Conservation (phyloP, 1,140 invertebrate genomes). For the Drosophila lacteicornis region DNA sequence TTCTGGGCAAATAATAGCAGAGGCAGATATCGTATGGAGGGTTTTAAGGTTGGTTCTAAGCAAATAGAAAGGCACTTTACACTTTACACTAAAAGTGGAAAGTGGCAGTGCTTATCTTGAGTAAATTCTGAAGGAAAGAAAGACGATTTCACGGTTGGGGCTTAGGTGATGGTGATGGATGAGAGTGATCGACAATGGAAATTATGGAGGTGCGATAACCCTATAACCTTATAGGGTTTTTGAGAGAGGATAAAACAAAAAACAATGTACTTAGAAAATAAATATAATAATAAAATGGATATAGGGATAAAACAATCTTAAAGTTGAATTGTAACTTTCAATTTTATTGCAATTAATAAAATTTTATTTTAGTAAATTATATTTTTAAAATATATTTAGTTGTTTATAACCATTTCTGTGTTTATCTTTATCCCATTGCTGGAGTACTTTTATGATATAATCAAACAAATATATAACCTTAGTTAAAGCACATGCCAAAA, state of each 20-base stretch:
- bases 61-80: constrained; percentile 66
- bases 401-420: no score
- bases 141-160: constrained; percentile 7
- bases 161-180: constrained; percentile 27
- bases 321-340: no score
- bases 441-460: no score
- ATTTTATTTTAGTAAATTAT: no score
- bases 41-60: constrained; percentile 12
- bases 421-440: no score
- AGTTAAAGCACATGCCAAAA: not conserved
- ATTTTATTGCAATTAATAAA: no score
- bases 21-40: constrained; percentile 22
- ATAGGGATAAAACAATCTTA: no score
- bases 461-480: not conserved
- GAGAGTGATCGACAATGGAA: constrained; percentile 32
- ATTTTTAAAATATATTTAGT: no score
- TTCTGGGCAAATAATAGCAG: constrained; percentile 33
- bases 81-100: constrained; percentile 49
- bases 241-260: not conserved
- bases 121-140: constrained; percentile 31
- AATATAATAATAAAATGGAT: no score
- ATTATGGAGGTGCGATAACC: constrained; percentile 22
- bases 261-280: not conserved
- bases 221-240: not conserved
- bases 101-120: constrained; percentile 48